Percentiles rank a stretch among this genome's conserved stretches.
These are phyloP conservation scores for Prochilodus magdalenae DNA, from an alignment of 2,113 vertebrate genomes.

Conservation along the genomic window DNA sequence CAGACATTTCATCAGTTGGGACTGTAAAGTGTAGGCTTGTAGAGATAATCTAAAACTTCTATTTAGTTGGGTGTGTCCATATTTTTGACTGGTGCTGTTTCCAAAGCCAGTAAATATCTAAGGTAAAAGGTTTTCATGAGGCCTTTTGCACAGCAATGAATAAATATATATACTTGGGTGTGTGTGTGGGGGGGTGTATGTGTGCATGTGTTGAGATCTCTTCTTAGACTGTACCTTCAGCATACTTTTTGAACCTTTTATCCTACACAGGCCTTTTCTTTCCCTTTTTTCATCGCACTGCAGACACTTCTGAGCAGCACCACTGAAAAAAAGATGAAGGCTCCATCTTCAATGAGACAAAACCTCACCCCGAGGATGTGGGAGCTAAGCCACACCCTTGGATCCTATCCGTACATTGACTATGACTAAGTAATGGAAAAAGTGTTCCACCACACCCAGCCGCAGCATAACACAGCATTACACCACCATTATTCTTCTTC, in stretches of 20 bases:
- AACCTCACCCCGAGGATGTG: conserved; percentile 38
- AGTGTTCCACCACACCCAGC: conserved; percentile 4
- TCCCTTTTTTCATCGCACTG: background rate
- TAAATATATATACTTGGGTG: too few relatives aligned
- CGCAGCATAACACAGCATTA: background rate
- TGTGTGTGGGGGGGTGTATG: too few relatives aligned
- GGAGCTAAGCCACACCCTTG: conserved; percentile 40
- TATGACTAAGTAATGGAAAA: conserved; percentile 33
- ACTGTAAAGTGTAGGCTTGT: too few relatives aligned
- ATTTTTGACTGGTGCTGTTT: too few relatives aligned
- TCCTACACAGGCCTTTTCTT: background rate
- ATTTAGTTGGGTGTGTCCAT: too few relatives aligned
- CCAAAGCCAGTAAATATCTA: too few relatives aligned
- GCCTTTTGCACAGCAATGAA: too few relatives aligned
- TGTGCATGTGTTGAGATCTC: too few relatives aligned
- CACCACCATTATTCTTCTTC: background rate
- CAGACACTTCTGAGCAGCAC: background rate
- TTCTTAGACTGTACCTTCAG: background rate
- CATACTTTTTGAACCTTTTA: too few relatives aligned
- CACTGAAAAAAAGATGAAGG: background rate
- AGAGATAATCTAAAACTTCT: too few relatives aligned
- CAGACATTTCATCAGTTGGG: too few relatives aligned
- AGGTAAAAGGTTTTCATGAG: too few relatives aligned
- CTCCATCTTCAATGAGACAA: conserved; percentile 19
- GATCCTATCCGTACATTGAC: conserved; percentile 27